Conservation (phyloP, 2,797 vertebrate species). For the Sparus aurata region DNA sequence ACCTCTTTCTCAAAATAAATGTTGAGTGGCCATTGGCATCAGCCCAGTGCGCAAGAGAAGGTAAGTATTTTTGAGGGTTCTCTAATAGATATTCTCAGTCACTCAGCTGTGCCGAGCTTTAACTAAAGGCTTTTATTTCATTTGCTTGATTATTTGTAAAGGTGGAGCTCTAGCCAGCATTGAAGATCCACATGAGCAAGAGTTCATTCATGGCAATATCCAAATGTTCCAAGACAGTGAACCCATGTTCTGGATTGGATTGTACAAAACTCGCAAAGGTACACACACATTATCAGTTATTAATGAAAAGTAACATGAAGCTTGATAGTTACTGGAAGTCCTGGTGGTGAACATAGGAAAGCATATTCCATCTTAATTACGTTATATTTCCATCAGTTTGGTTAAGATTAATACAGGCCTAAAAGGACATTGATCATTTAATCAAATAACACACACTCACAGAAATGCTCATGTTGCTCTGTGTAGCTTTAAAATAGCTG, state of each 20-base stretch:
- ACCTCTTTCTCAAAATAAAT: constrained; percentile 79
- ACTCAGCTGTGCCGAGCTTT: neutral
- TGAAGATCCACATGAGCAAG: constrained; percentile 83
- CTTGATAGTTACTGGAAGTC: neutral
- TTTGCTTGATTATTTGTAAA: constrained; percentile 53
- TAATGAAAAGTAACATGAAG: neutral
- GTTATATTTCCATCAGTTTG: neutral
- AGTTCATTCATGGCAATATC: constrained; percentile 80
- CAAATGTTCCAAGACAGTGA: constrained; percentile 67
- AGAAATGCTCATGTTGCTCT: neutral
- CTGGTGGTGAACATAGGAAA: neutral
- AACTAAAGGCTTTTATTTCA: neutral
- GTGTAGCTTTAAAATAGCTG: neutral
- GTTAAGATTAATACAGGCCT: neutral
- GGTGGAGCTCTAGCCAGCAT: constrained; percentile 86
- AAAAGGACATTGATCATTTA: neutral
- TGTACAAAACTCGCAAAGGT: constrained; percentile 47
- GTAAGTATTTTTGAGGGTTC: constrained; percentile 67
- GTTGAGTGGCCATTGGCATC: constrained; percentile 85
- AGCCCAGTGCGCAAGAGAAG: constrained; percentile 79
- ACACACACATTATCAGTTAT: neutral
- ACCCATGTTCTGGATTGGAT: constrained; percentile 50
- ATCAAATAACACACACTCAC: neutral
- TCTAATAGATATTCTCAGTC: neutral
- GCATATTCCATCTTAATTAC: neutral